Base-by-base conservation (phyloP, 92 coral and sea anemone genomes). In the Desmophyllum pertusum region DNA sequence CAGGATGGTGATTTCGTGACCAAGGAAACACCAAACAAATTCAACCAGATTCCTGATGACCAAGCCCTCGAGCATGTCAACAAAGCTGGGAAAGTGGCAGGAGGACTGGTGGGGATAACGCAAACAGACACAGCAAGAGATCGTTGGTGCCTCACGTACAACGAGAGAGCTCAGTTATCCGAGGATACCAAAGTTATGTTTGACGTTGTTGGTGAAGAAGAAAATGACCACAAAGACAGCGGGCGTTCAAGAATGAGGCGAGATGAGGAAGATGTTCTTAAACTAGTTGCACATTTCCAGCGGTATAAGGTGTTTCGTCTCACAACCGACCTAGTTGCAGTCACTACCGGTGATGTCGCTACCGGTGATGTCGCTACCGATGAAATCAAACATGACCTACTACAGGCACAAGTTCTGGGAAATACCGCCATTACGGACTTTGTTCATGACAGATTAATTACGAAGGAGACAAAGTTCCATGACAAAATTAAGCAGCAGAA, bases 51-150 rank as follows among this genome's bases (percentile, higher is more conserved):
- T 76, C 81, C 89, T 6, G 93, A 85, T 73, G 89, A 89, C 63
- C 93, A 89, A 89, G 93, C 93, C 39, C 88, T 88, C 13, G 85
- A 88, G 21, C 92, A 88, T 64, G 92, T 88, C 55, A 88, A 88
- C 61, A 62, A 69, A 14, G 29, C 89, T 73, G 89, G 92, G n/a
- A 89, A 89, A 42, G 86, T 84, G 40, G 89, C 92, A 21, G 88
- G 88, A 78, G 92, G 88, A 25, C 87, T 88, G 33, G 92, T 88
- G 37, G 92, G 85, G 35, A 89, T 84, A 4, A 89, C 92, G 1
- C 40, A 84, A 67, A 70, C 92, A 21, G 92, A 89, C 84, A 15
- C 92, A 17, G 92, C 89, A 75, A 45, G 87, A 81, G 92, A 85
- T 89, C 89, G 89, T 67, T 89, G 92, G 89, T 89, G 89, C n/a